Conservation (phyloP, 2,888 invertebrate species). For the Agonopterix alstromeriana region DNA sequence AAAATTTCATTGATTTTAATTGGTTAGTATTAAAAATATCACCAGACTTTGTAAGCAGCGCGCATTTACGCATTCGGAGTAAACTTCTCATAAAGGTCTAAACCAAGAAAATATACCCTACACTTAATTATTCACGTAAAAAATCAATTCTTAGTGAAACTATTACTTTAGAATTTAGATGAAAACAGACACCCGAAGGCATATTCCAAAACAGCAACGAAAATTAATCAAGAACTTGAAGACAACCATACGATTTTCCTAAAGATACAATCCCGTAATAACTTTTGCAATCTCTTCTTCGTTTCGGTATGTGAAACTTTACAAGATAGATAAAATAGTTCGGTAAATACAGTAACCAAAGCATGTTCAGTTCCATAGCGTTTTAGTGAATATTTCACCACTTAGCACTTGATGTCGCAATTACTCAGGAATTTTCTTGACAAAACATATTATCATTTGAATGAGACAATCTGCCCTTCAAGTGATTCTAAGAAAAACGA, state of each 20-base stretch:
- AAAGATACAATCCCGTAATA: conserved; percentile 26
- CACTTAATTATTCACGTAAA: too few species aligned
- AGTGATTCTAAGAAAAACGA: conserved; percentile 21
- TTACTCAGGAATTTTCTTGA: conserved; percentile 42
- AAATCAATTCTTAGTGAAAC: too few species aligned
- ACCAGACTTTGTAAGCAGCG: too few species aligned
- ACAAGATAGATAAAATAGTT: background rate
- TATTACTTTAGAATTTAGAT: background rate
- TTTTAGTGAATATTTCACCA: background rate
- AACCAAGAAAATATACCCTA: too few species aligned
- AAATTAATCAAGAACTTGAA: conserved; percentile 37
- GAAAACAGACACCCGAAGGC: background rate
- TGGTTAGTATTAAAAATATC: too few species aligned
- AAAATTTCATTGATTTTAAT: too few species aligned
- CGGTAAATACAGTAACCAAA: too few species aligned
- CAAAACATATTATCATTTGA: conserved; percentile 34
- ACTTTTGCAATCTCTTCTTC: conserved; percentile 36
- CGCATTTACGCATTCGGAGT: too few species aligned
- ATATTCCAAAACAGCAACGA: conserved; percentile 15
- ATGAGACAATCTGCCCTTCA: conserved; percentile 45
- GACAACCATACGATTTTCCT: conserved; percentile 18
- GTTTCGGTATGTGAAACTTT: conserved; percentile 18
- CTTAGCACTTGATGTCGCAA: conserved; percentile 33
- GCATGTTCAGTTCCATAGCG: too few species aligned
- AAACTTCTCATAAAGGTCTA: too few species aligned